phyloP scores from a whole-genome alignment of 2,888 invertebrate genomes.

The Ectemnius continuus region DNA sequence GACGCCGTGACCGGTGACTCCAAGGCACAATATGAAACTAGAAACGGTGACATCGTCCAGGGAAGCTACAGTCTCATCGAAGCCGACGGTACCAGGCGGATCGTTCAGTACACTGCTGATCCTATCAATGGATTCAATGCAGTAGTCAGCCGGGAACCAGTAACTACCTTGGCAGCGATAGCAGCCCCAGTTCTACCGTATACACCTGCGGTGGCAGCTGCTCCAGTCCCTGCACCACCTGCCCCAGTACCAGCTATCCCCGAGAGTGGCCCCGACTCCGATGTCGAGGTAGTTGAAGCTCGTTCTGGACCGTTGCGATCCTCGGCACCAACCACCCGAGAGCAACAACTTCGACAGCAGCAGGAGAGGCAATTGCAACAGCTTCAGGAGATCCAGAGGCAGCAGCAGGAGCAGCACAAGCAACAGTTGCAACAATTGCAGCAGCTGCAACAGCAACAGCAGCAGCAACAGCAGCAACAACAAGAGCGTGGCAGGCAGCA shows the following conservation, averaged over 20 bases:
- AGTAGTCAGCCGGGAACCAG: constrained; percentile 74
- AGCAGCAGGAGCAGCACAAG: constrained; percentile 75
- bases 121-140: constrained; percentile 73
- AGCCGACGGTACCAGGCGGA: constrained; percentile 71
- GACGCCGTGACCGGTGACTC: constrained; percentile 72
- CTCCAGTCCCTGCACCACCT: constrained; percentile 43
- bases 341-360: constrained; percentile 48
- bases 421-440: constrained; percentile 37
- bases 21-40: constrained; percentile 71
- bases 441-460: constrained; percentile 79
- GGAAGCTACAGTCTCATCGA: constrained; percentile 74
- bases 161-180: constrained; percentile 70
- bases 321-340: constrained; percentile 29
- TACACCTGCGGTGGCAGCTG: constrained; percentile 69
- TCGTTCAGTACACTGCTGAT: constrained; percentile 73
- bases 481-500: constrained; percentile 3
- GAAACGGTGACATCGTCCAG: constrained; percentile 70
- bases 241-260: constrained; percentile 62
- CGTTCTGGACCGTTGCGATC: constrained; percentile 63
- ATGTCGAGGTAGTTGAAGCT: constrained; percentile 73
- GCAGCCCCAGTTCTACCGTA: constrained; percentile 70
- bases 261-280: constrained; percentile 71
- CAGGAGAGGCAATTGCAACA: constrained; percentile 50
- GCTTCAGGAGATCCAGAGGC: constrained; percentile 36
- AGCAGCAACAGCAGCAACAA: constrained; percentile 67